Conservation (phyloP, 2,797 vertebrate genomes). For the Labroides dimidiatus region DNA sequence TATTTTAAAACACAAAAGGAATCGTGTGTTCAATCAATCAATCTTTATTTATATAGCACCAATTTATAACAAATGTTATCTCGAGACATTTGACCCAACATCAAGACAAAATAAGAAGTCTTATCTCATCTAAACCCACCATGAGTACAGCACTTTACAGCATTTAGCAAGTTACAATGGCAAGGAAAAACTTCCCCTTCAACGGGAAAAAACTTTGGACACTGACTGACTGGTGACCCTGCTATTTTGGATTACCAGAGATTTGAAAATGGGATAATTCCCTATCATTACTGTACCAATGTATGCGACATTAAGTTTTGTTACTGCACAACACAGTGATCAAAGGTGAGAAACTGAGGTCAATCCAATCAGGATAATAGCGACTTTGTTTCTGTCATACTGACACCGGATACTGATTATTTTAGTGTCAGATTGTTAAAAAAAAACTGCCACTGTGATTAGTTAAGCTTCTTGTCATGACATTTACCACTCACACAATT, state of each 20-base stretch:
- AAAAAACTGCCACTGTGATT: not conserved
- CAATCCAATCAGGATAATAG: constrained; percentile 47
- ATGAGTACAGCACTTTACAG: too few relatives aligned
- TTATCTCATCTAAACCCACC: too few relatives aligned
- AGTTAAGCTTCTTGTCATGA: not conserved
- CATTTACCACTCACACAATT: not conserved
- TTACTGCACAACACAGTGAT: constrained; percentile 3
- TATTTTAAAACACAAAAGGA: not conserved
- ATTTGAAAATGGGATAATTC: constrained; percentile 11
- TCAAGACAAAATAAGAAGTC: too few relatives aligned
- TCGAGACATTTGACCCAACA: too few relatives aligned
- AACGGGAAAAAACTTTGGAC: too few relatives aligned
- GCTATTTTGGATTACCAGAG: not conserved
- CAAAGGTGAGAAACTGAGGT: constrained; percentile 13
- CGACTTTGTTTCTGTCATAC: constrained; percentile 15
- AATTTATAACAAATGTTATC: too few relatives aligned
- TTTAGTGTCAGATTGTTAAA: not conserved
- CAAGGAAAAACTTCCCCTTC: too few relatives aligned
- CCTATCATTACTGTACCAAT: not conserved
- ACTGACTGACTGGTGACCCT: not conserved
- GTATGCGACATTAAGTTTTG: constrained; percentile 32
- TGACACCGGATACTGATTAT: not conserved
- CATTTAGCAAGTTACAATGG: too few relatives aligned
- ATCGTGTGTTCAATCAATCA: too few relatives aligned
- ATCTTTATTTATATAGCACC: too few relatives aligned